Percentiles rank a stretch among this genome's conserved stretches.
Conservation (phyloP, 2,888 invertebrate genomes). For the Aleiodes alternator region DNA sequence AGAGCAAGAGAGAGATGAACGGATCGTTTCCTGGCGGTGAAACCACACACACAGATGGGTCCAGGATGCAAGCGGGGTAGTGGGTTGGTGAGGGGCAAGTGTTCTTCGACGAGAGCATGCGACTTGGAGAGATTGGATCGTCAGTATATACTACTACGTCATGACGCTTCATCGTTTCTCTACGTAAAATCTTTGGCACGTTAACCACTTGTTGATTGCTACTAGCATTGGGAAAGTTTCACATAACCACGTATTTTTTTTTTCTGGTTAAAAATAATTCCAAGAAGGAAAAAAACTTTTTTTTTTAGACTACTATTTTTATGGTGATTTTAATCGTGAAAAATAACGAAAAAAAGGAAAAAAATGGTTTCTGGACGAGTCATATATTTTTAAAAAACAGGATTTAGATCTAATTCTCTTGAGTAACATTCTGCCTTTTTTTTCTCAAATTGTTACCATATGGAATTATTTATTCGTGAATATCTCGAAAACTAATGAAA, state of each 20-base stretch:
- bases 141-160: constrained; percentile 10
- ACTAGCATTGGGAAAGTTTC: no score
- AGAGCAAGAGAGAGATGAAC: constrained; percentile 48
- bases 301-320: no score
- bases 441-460: no score
- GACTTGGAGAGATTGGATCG: constrained; percentile 17
- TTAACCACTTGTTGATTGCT: no score
- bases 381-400: no score
- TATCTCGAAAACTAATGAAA: no score
- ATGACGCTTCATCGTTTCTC: background rate
- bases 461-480: no score
- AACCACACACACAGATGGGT: constrained; percentile 40
- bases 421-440: no score
- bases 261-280: background rate
- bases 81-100: constrained; percentile 9
- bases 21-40: constrained; percentile 47
- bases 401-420: no score
- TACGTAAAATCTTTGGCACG: constrained; percentile 1
- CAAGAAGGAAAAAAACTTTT: background rate
- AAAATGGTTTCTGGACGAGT: no score
- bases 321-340: no score
- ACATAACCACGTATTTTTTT: background rate
- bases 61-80: constrained; percentile 40
- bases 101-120: background rate
- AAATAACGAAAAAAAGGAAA: no score